These are phyloP conservation scores for Chironomus tepperi DNA, from an alignment of 1,140 invertebrate genomes.

Conservation along the genomic window DNA sequence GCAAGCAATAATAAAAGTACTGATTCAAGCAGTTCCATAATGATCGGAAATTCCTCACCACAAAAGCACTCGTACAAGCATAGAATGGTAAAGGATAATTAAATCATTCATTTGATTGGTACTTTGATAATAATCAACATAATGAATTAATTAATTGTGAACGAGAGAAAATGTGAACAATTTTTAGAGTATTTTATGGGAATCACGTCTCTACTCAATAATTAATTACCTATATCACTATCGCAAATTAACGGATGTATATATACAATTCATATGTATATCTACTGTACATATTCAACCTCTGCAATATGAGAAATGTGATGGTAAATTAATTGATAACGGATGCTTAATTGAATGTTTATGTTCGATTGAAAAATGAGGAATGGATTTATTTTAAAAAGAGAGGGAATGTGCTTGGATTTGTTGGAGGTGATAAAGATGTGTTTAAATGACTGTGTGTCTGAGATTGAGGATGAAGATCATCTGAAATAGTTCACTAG, in stretches of 20 bases:
- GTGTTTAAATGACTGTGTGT: too few species aligned
- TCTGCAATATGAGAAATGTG: not conserved
- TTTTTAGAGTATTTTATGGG: not conserved
- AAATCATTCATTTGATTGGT: not conserved
- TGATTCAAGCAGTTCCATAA: too few species aligned
- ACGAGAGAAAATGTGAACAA: not conserved
- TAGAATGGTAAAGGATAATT: too few species aligned
- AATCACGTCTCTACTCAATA: not conserved
- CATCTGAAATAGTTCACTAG: too few species aligned
- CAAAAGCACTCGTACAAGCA: too few species aligned
- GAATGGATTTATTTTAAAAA: too few species aligned
- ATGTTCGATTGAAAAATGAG: not conserved
- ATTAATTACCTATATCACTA: not conserved
- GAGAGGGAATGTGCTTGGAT: too few species aligned
- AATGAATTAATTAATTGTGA: not conserved
- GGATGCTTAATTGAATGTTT: not conserved
- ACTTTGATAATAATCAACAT: not conserved
- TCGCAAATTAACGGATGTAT: slow-evolving; percentile 1
- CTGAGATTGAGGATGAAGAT: too few species aligned
- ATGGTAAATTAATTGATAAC: not conserved
- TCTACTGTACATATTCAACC: not conserved
- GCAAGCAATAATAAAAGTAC: too few species aligned
- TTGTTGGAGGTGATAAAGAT: too few species aligned
- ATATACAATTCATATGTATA: not conserved
- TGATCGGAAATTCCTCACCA: too few species aligned